A percentile compares a stretch with the other conserved stretches of the same genome.
phyloP scores from a whole-genome alignment of 1,140 invertebrate genomes.

The Aphelinus certus region DNA sequence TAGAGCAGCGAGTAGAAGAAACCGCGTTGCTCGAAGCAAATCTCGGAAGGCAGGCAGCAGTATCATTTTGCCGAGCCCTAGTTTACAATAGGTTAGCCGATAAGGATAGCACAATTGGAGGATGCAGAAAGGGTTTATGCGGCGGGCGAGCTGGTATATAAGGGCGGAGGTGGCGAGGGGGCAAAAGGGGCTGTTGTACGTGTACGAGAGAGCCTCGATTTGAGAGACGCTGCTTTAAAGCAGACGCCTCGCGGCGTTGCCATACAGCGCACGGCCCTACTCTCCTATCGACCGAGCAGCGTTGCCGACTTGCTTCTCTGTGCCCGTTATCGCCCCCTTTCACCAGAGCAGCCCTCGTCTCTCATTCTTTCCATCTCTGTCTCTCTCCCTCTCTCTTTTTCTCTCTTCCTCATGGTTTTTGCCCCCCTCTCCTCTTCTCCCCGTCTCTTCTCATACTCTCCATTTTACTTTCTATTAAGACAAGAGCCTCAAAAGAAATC shows the following conservation, averaged over 20 bases:
- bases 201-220: conserved; percentile 30
- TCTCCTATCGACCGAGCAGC: conserved; percentile 63
- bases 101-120: conserved; percentile 11
- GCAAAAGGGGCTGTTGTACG: not conserved
- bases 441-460: conserved; percentile 17
- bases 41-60: not conserved
- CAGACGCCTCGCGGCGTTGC: conserved; percentile 63
- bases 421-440: conserved; percentile 20
- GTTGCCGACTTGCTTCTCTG: conserved; percentile 60
- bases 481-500: conserved; percentile 33
- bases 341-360: conserved; percentile 50
- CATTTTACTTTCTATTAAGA: conserved; percentile 38
- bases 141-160: not conserved
- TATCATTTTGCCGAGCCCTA: not conserved
- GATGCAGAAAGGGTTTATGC: not conserved
- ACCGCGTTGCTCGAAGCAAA: no score
- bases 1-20: no score
- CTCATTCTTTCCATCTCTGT: conserved; percentile 26
- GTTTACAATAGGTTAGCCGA: conserved; percentile 5
- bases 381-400: conserved; percentile 27
- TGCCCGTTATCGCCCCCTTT: conserved; percentile 60
- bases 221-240: conserved; percentile 64
- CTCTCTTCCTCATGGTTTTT: conserved; percentile 13
- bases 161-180: no score
- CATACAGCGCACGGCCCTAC: conserved; percentile 48